Evolutionary conservation across 2,888 invertebrate species (phyloP), one percentile per base, ranked within the genome.

Genomic region (Erebia aethiops): DNA sequence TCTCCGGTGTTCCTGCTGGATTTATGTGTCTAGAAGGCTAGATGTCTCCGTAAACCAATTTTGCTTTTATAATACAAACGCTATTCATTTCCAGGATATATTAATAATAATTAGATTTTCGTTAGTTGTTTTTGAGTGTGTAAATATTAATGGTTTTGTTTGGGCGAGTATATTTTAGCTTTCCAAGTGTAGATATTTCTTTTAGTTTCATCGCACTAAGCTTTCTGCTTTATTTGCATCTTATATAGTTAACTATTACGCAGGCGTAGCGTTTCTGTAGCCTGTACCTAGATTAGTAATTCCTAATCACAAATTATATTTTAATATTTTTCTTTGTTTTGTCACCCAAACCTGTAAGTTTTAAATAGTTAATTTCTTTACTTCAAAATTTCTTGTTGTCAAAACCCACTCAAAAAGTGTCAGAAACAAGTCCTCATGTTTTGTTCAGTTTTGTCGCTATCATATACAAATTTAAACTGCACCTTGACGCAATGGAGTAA

Each of bases 151-250:
- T 18, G n/a, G 8, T 21, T 60, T 35, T 16, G n/a, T 11, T 61
- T 70, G 57, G 67, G 52, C 13, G 54, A 52, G 5, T 35, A 41
- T 35, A 61, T 60, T 60, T 46, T 52, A 63, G 18, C 21, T 26
- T 54, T 5, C 2, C 49, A n/a, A 18, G 18, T 67, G 63, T 70
- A 70, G 26, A 63, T 64, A 14, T 14, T 60, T 70, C 11, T n/a
- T 62, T 49, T 62, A 46, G 54, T 26, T 56, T 14, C 18, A 56
- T 64, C 64, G 67, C 67, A 67, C 70, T 54, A 2, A 49, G 52
- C 60, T 64, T 67, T 64, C n/a, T 54, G 35, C 66, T 57, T 72
- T 46, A 54, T 57, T 26, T 68, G 71, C 62, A 72, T 65, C 35
- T 60, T 63, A 21, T 65, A 13, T 51, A 54, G 21, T 60, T 58